phyloP scores from a whole-genome alignment of 2,797 vertebrate species.

The Tadarida brasiliensis region DNA sequence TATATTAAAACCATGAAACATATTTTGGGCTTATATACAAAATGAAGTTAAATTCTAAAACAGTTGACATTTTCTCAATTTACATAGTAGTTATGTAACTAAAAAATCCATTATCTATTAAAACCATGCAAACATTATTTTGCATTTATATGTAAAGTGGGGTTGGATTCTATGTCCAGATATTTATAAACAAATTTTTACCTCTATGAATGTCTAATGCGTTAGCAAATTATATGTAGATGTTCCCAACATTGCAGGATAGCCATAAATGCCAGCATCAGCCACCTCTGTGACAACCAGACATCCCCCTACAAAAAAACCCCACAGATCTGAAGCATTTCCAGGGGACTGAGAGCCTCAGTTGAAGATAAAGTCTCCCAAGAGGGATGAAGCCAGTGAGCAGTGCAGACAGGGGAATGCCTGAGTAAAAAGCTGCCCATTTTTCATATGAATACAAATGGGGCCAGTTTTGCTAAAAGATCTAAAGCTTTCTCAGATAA shows the following conservation, averaged over 20 bases:
- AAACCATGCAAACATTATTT: not conserved
- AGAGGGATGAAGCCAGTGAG: not conserved
- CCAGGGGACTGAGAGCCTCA: not conserved
- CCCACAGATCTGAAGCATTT: not conserved
- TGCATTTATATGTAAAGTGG: not conserved
- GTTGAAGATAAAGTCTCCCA: not conserved
- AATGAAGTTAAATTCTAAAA: constrained; percentile 26
- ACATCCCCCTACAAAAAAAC: not conserved
- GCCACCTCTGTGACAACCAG: not conserved
- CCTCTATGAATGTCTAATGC: not conserved
- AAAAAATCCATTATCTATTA: not conserved
- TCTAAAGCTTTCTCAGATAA: not conserved
- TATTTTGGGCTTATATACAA: not conserved
- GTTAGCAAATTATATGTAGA: not conserved
- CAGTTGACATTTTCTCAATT: not conserved
- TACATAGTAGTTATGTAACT: not conserved
- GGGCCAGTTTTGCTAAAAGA: not conserved
- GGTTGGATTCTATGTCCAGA: not conserved
- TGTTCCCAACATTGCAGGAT: not conserved
- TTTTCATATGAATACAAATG: not conserved
- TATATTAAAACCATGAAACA: constrained; percentile 10
- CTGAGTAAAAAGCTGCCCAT: not conserved
- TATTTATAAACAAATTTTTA: not conserved
- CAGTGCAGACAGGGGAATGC: not conserved
- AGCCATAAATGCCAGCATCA: not conserved